A percentile compares a stretch with the other conserved stretches of the same genome.
Conservation (phyloP, 2,888 invertebrate species). For the Diaphora mendica region DNA sequence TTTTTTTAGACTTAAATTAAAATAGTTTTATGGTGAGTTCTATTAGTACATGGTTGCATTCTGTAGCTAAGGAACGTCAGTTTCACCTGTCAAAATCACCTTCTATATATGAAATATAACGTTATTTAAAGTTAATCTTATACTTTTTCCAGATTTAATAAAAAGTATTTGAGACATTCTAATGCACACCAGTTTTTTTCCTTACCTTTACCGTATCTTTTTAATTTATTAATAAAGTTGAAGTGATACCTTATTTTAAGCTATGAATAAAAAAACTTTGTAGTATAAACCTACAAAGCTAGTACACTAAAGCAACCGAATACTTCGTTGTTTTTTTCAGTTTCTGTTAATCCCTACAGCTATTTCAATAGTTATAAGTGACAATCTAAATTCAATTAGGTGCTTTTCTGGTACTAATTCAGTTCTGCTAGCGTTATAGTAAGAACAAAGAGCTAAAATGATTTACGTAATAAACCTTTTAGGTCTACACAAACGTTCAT, state of each 20-base stretch:
- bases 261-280: not conserved
- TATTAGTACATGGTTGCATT: no score
- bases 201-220: not conserved
- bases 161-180: not conserved
- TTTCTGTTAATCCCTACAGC: not conserved
- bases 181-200: not conserved
- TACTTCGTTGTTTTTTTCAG: not conserved
- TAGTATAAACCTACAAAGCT: no score
- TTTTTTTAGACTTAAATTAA: no score
- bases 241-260: not conserved
- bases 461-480: not conserved
- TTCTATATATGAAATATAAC: no score
- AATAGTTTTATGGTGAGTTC: no score
- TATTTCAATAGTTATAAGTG: not conserved
- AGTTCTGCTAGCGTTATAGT: not conserved
- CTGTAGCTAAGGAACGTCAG: no score
- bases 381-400: not conserved
- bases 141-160: not conserved
- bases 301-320: not conserved
- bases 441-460: not conserved
- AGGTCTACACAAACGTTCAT: not conserved
- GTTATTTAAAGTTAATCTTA: not conserved
- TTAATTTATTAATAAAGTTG: not conserved
- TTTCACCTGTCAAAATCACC: no score
- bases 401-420: not conserved